These are phyloP conservation scores for Thalpophila matura DNA, from an alignment of 2,888 invertebrate species.

Conservation along the genomic window DNA sequence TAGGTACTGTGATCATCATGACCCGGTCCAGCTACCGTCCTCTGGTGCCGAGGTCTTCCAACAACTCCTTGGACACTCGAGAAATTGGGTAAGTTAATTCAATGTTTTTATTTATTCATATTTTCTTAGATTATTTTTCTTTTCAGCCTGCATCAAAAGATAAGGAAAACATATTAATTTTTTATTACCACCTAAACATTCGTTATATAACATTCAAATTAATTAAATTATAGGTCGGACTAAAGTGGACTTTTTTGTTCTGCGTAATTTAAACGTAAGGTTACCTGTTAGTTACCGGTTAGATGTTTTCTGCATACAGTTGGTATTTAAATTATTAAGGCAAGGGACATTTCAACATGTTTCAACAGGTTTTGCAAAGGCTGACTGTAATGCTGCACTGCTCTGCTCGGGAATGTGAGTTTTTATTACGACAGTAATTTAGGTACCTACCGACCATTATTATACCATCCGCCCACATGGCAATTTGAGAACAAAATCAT, in stretches of 20 bases:
- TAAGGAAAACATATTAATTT: too few species aligned
- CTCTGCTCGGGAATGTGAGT: conserved; percentile 31
- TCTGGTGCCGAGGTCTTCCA: conserved; percentile 83
- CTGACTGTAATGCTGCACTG: too few species aligned
- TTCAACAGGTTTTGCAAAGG: conserved; percentile 42
- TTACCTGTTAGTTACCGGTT: conserved; percentile 9
- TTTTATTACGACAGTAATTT: conserved; percentile 15
- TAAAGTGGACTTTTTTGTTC: neutral
- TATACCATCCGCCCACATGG: neutral
- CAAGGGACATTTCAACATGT: conserved; percentile 17
- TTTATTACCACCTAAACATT: too few species aligned
- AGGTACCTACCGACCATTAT: neutral
- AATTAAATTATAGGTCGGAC: neutral
- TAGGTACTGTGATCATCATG: conserved; percentile 74
- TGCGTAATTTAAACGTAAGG: neutral
- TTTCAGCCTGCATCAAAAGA: neutral
- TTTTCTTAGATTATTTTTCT: neutral
- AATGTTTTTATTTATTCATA: neutral
- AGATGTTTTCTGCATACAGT: conserved; percentile 4
- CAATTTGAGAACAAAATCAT: conserved; percentile 1
- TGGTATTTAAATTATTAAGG: conserved; percentile 31
- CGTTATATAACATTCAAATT: too few species aligned
- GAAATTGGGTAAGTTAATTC: conserved; percentile 82
- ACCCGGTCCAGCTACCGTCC: conserved; percentile 87
- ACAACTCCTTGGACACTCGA: conserved; percentile 81